These are phyloP conservation scores for Naja naja DNA, from an alignment of 2,113 vertebrate genomes.

Conservation along the genomic window DNA sequence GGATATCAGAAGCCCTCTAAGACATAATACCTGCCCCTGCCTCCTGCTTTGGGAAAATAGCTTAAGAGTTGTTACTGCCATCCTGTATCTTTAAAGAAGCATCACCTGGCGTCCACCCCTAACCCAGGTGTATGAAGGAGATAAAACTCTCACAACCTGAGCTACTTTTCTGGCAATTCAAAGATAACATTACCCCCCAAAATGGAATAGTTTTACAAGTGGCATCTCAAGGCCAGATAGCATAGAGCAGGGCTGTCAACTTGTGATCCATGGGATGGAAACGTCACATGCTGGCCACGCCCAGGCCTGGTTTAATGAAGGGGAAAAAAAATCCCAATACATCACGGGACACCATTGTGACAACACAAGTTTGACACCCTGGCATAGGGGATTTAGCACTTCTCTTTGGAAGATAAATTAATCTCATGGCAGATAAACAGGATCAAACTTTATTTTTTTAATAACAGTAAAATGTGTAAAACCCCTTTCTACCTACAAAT, in stretches of 20 bases:
- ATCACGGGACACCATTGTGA: no score
- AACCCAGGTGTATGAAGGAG: neutral
- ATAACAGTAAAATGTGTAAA: neutral
- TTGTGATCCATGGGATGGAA: no score
- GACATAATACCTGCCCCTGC: neutral
- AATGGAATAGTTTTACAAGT: neutral
- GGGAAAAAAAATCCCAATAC: no score
- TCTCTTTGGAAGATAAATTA: neutral
- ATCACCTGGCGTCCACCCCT: neutral
- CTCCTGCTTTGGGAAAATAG: neutral
- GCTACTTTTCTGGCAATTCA: neutral
- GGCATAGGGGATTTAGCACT: neutral
- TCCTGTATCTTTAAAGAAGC: neutral
- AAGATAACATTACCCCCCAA: neutral
- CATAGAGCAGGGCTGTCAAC: neutral
- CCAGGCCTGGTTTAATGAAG: no score
- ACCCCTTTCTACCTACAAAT: neutral
- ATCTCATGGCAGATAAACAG: neutral
- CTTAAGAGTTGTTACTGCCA: neutral
- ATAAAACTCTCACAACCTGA: neutral
- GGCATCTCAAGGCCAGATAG: neutral
- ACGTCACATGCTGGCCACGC: no score
- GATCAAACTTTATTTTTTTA: neutral
- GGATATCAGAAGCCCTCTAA: neutral
- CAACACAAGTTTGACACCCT: no score